These are phyloP conservation scores for Zygogramma bicolorata DNA, from an alignment of 2,888 invertebrate species.

Conservation along the genomic window DNA sequence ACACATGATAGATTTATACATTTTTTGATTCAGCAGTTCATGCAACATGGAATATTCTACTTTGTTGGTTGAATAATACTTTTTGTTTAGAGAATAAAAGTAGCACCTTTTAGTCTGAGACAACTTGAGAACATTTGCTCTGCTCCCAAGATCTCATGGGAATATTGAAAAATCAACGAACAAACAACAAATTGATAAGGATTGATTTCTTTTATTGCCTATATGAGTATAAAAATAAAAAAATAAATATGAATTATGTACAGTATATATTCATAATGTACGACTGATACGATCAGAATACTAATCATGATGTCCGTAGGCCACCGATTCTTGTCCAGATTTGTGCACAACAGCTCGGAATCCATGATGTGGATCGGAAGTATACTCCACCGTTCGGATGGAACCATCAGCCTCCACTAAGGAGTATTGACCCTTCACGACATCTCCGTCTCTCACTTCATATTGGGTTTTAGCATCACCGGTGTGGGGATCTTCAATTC, in stretches of 20 bases:
- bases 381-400: slow-evolving; percentile 52
- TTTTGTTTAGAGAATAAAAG: too few relatives aligned
- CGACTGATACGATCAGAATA: background rate
- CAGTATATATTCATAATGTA: background rate
- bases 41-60: too few relatives aligned
- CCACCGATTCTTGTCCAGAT: slow-evolving; percentile 48
- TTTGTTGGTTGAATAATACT: too few relatives aligned
- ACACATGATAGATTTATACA: too few relatives aligned
- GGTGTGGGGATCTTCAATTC: slow-evolving; percentile 52
- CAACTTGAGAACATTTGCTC: too few relatives aligned
- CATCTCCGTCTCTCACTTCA: slow-evolving; percentile 53
- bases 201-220: too few relatives aligned
- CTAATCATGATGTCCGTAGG: slow-evolving; percentile 41
- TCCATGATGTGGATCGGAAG: slow-evolving; percentile 53
- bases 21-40: too few relatives aligned
- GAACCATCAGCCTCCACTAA: slow-evolving; percentile 54
- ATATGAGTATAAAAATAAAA: background rate
- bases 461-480: slow-evolving; percentile 54
- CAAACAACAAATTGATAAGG: too few relatives aligned
- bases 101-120: too few relatives aligned
- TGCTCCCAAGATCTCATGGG: too few relatives aligned
- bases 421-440: slow-evolving; percentile 54
- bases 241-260: background rate
- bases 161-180: background rate
- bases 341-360: slow-evolving; percentile 55